phyloP scores from a whole-genome alignment of 1,140 invertebrate species.

The Neocloeon triangulifer region DNA sequence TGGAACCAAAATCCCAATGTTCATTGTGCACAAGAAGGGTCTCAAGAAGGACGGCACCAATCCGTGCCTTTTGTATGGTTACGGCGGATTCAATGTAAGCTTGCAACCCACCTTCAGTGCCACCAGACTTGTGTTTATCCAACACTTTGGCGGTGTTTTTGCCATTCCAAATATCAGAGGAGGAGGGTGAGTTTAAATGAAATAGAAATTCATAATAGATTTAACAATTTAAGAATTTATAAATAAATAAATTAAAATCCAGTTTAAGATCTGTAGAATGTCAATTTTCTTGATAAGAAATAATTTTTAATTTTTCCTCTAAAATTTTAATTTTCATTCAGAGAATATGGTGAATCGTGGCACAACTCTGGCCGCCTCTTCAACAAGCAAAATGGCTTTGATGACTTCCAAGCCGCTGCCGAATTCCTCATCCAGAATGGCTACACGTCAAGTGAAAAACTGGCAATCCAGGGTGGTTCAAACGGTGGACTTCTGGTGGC shows the following conservation, averaged over 20 bases:
- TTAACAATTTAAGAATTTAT: too few relatives aligned
- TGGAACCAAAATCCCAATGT: constrained; percentile 93
- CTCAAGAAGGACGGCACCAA: constrained; percentile 38
- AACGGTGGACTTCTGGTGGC: constrained; percentile 91
- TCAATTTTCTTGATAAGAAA: too few relatives aligned
- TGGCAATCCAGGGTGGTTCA: constrained; percentile 83
- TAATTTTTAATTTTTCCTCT: too few relatives aligned
- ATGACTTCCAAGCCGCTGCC: constrained; percentile 87
- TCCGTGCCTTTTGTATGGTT: constrained; percentile 79
- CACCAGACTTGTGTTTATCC: constrained; percentile 65
- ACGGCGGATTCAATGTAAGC: constrained; percentile 92
- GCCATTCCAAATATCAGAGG: constrained; percentile 89
- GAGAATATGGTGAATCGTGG: constrained; percentile 95
- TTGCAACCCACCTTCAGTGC: constrained; percentile 69
- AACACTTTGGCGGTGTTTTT: constrained; percentile 69
- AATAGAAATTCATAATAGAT: too few relatives aligned
- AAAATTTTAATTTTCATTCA: too few relatives aligned
- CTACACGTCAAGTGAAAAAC: constrained; percentile 51
- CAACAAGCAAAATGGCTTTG: constrained; percentile 95
- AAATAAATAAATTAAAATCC: too few relatives aligned
- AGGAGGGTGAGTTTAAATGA: constrained; percentile 79
- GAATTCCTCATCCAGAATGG: constrained; percentile 68
- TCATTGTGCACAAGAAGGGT: constrained; percentile 67
- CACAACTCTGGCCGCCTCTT: constrained; percentile 75
- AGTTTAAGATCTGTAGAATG: too few relatives aligned